Conservation (phyloP, 2,888 invertebrate genomes). For the Plebejus melissa region DNA sequence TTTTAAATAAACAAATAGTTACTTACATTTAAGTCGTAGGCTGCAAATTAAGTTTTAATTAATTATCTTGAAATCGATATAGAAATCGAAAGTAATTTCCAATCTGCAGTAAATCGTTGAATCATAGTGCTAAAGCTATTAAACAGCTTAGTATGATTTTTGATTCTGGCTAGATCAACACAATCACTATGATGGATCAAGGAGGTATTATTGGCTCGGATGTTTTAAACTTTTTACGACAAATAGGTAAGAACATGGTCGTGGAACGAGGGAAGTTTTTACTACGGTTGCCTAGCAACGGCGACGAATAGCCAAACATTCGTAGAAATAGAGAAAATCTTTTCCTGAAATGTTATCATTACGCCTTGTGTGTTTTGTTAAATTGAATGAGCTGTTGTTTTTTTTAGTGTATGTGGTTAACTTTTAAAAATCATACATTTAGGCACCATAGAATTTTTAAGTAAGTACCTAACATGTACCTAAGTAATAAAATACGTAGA, state of each 20-base stretch:
- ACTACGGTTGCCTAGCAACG: slow-evolving; percentile 57
- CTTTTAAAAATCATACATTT: too few species aligned
- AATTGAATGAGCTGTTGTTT: too few species aligned
- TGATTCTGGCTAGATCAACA: neutral
- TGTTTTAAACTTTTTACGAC: slow-evolving; percentile 45
- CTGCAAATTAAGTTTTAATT: neutral
- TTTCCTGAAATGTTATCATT: neutral
- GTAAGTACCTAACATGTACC: too few species aligned
- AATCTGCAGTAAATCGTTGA: neutral
- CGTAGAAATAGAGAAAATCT: neutral
- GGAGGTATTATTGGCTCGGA: slow-evolving; percentile 55
- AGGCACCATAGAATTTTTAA: too few species aligned
- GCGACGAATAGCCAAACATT: slow-evolving; percentile 28
- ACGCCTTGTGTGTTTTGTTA: neutral
- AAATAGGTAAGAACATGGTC: slow-evolving; percentile 42
- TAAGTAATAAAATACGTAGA: too few species aligned
- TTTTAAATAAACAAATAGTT: neutral
- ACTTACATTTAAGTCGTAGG: neutral
- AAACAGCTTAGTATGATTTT: neutral
- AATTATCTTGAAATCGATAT: neutral
- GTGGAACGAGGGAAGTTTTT: slow-evolving; percentile 46
- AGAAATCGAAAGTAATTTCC: neutral
- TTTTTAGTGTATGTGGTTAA: too few species aligned
- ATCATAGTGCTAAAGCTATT: neutral
- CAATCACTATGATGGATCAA: slow-evolving; percentile 39